Evolutionary conservation across 2,113 vertebrate genomes (phyloP).

Genomic region (Tenrec ecaudatus): DNA sequence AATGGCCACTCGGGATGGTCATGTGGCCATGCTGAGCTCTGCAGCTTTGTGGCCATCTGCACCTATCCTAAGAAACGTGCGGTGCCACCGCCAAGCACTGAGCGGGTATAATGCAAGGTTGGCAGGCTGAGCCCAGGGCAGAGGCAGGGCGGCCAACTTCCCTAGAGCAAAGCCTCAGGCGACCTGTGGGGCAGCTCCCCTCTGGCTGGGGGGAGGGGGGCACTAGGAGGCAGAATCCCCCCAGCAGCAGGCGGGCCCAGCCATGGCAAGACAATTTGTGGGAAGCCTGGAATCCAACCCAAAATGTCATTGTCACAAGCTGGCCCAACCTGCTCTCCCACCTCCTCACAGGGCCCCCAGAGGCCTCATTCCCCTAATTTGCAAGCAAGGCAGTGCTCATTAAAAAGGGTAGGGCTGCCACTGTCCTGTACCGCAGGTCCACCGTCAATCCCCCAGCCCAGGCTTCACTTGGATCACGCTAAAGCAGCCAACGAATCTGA

Average conservation of each 20-base stretch:
- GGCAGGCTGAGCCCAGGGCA: background rate
- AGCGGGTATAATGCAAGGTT: background rate
- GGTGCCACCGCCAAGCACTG: background rate
- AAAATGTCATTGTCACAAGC: background rate
- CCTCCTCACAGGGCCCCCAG: background rate
- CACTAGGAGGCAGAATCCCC: too few relatives aligned
- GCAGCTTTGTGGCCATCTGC: background rate
- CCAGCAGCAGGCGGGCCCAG: too few relatives aligned
- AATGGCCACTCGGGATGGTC: too few relatives aligned
- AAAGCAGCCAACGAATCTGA: background rate
- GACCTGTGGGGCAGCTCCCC: too few relatives aligned
- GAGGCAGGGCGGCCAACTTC: background rate
- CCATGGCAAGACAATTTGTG: too few relatives aligned
- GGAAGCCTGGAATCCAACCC: too few relatives aligned
- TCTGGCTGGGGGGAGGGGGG: too few relatives aligned
- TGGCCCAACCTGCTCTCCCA: conserved; percentile 29
- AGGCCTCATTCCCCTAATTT: background rate
- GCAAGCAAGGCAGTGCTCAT: background rate
- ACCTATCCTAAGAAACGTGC: background rate
- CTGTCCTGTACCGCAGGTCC: too few relatives aligned
- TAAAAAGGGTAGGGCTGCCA: background rate
- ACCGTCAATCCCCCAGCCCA: background rate
- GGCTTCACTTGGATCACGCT: background rate
- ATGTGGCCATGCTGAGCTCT: too few relatives aligned
- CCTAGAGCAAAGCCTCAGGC: background rate